A percentile compares a stretch with the other conserved stretches of the same genome.
phyloP scores from a whole-genome alignment of 2,888 invertebrate species.

The Conchocele bisecta region DNA sequence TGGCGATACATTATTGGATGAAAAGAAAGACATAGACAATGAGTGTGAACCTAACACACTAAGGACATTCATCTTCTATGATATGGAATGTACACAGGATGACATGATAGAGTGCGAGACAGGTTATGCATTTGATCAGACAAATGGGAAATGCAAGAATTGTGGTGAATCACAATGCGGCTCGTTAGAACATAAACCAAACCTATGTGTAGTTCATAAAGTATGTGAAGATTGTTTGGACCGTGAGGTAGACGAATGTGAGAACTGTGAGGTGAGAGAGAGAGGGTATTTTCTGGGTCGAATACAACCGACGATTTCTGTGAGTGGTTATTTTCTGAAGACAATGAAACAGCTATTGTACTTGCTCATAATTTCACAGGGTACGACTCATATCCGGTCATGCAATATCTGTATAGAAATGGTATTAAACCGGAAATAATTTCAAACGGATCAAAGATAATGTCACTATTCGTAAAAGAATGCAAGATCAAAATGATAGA shows the following conservation, averaged over 20 bases:
- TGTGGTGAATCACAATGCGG: slow-evolving; percentile 50
- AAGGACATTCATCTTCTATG: slow-evolving; percentile 41
- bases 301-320: no score
- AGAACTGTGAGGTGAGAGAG: slow-evolving; percentile 44
- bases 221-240: slow-evolving; percentile 40
- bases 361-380: slow-evolving; percentile 51
- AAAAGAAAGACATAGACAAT: no score
- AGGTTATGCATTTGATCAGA: slow-evolving; percentile 10
- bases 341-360: no score
- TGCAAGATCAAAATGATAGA: slow-evolving; percentile 41
- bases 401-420: slow-evolving; percentile 28
- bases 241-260: slow-evolving; percentile 14
- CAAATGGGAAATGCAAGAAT: slow-evolving; percentile 22
- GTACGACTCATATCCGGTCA: slow-evolving; percentile 38
- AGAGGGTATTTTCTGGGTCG: slow-evolving; percentile 25
- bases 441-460: slow-evolving; percentile 41
- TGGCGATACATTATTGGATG: no score
- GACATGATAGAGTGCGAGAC: slow-evolving; percentile 15
- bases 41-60: no score
- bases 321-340: no score
- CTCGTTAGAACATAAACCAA: slow-evolving; percentile 38
- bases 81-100: slow-evolving; percentile 44
- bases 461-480: slow-evolving; percentile 26
- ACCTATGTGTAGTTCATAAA: slow-evolving; percentile 48
- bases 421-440: slow-evolving; percentile 39